These are phyloP conservation scores for Brachyrhaphis roseni DNA, from an alignment of 2,797 vertebrate species.

Conservation along the genomic window DNA sequence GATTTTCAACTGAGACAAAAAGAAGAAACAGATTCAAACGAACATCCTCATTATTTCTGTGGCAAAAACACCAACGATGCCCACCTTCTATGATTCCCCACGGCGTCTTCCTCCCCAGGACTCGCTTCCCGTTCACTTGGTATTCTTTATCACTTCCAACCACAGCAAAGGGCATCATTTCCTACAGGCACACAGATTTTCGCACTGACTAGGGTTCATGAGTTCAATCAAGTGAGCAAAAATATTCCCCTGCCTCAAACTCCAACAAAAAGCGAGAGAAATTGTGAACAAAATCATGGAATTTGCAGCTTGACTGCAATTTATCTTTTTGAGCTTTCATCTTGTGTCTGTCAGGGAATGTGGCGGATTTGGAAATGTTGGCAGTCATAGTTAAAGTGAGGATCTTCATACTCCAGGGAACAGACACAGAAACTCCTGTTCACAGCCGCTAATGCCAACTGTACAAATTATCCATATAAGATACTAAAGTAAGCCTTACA, in stretches of 20 bases:
- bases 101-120: constrained; percentile 94
- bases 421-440: neutral
- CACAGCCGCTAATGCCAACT: neutral
- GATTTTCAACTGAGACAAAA: constrained; percentile 90
- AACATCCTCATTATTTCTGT: neutral
- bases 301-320: too few species aligned
- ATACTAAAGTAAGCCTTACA: neutral
- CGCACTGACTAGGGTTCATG: constrained; percentile 16
- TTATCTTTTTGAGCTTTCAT: neutral
- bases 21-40: constrained; percentile 1
- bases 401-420: neutral
- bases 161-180: constrained; percentile 96
- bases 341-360: neutral
- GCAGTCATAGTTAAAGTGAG: neutral
- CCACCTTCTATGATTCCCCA: constrained; percentile 98
- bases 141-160: constrained; percentile 99
- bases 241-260: constrained; percentile 27
- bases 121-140: constrained; percentile 94
- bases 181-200: constrained; percentile 78
- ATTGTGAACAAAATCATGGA: neutral
- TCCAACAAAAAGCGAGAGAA: constrained; percentile 8
- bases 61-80: constrained; percentile 13
- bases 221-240: constrained; percentile 29
- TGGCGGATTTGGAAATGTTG: neutral
- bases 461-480: neutral